Conservation (phyloP, 2,797 vertebrate genomes). For the Luscinia luscinia region DNA sequence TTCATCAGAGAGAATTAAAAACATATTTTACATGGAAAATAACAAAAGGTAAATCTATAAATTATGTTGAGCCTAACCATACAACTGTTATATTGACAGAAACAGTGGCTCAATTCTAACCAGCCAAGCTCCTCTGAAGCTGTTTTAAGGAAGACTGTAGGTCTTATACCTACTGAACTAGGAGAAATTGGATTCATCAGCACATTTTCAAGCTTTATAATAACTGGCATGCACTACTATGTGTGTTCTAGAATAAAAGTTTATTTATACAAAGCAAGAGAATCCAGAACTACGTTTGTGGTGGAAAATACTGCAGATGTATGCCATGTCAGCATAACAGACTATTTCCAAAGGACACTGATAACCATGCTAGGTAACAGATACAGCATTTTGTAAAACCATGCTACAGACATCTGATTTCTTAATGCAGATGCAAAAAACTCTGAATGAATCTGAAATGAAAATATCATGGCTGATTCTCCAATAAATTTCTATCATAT, state of each 20-base stretch:
- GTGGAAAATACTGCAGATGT: not conserved
- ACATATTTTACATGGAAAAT: not conserved
- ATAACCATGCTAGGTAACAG: not conserved
- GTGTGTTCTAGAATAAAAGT: not conserved
- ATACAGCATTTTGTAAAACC: not conserved
- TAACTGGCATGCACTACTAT: not conserved
- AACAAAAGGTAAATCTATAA: not conserved
- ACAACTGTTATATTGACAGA: not conserved
- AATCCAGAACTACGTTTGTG: not conserved
- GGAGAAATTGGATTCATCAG: not conserved
- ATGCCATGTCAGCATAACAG: not conserved
- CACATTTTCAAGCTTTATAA: not conserved
- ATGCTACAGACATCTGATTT: not conserved
- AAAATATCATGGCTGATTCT: not conserved
- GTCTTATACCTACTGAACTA: not conserved
- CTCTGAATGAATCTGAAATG: not conserved
- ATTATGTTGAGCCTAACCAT: not conserved
- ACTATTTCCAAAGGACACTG: not conserved
- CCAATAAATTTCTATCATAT: not conserved
- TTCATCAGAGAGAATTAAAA: conserved; percentile 9
- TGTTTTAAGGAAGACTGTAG: not conserved
- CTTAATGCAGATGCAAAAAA: not conserved
- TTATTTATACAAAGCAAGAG: not conserved
- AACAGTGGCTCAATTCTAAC: not conserved
- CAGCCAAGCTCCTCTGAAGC: not conserved